Base-by-base conservation (phyloP, 2,797 vertebrate genomes). In the Sus cebifrons region DNA sequence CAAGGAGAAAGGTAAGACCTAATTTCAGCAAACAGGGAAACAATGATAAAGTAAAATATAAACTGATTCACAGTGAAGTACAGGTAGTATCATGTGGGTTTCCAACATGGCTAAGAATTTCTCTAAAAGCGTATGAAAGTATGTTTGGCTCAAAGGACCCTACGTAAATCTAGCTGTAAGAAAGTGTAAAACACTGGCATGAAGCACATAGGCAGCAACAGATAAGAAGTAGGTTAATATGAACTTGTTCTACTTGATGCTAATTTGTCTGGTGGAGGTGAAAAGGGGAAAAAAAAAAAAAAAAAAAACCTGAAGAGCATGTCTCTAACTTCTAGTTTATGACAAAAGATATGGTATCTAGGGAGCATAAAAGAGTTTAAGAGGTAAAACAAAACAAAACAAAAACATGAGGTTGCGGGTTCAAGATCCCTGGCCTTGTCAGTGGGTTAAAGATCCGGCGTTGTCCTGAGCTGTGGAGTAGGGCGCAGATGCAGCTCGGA, bases 11-110 rank as follows among this genome's bases (percentile, higher is more conserved):
- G 12, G 36, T 49, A 94, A 74, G 5, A 71, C 49, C 44, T 65
- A 88, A 91, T 68, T 74, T 74, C n/a, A 91, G 52, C 27, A 56
- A 94, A 11, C 13, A 92, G 44, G 44, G 20, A 20, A 89, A 44
- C 20, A 86, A 62, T 44, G 65, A 64, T 73, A 67, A 64, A 81
- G 40, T 49, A 75, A 86, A 91, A 67, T 17, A 52, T 32, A 77
- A 52, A 15, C 3, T 52, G 49, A 44, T 70, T 75, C 36, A 29
- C n/a, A 67, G n/a, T 44, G 74, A 82, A 89, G 62, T 52, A 71
- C 18, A 82, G 49, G 92, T 8, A 71, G 7, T 29, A 40, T 32
- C 74, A 27, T 44, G 11, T 13, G 11, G 4, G 11, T 86, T 94
- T 82, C 40, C 32, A 81, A 64, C 23, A 36, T 14, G 9, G 27